phyloP scores from a whole-genome alignment of 2,797 vertebrate genomes.

The Gambelia wislizenii region DNA sequence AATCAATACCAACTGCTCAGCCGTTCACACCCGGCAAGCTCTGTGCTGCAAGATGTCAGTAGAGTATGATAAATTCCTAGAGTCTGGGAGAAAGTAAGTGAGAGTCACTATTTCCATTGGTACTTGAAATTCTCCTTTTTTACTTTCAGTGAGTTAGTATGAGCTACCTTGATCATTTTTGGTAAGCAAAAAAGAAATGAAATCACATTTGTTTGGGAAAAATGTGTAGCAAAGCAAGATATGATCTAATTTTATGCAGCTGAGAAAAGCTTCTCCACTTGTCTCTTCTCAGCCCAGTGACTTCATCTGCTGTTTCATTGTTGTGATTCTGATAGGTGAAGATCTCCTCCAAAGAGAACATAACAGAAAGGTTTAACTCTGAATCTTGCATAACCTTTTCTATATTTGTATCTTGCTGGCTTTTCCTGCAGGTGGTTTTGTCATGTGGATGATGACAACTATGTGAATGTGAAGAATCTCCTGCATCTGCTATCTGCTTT shows the following conservation, averaged over 20 bases:
- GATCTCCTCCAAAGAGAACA: not conserved
- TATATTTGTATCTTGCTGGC: not conserved
- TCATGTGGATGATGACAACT: constrained; percentile 98
- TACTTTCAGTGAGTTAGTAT: not conserved
- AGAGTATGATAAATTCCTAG: constrained; percentile 97
- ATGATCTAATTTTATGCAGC: constrained; percentile 14
- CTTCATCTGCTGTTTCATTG: not conserved
- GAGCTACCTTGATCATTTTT: not conserved
- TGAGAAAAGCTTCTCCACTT: constrained; percentile 4
- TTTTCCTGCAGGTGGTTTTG: constrained; percentile 93
- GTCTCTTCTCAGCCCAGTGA: not conserved
- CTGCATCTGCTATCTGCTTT: constrained; percentile 88
- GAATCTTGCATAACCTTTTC: not conserved
- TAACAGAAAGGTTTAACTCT: not conserved
- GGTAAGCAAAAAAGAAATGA: not conserved
- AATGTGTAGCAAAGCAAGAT: constrained; percentile 6
- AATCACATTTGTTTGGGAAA: constrained; percentile 19
- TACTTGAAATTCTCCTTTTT: constrained; percentile 12
- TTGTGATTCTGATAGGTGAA: constrained; percentile 8
- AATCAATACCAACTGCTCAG: constrained; percentile 98
- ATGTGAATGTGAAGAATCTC: constrained; percentile 88
- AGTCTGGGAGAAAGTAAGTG: constrained; percentile 93
- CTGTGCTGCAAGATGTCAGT: constrained; percentile 99
- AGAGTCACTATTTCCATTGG: constrained; percentile 41
- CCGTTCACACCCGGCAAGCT: constrained; percentile 93